Evolutionary conservation across 2,888 invertebrate species (phyloP).

Genomic region (Melieria picta): DNA sequence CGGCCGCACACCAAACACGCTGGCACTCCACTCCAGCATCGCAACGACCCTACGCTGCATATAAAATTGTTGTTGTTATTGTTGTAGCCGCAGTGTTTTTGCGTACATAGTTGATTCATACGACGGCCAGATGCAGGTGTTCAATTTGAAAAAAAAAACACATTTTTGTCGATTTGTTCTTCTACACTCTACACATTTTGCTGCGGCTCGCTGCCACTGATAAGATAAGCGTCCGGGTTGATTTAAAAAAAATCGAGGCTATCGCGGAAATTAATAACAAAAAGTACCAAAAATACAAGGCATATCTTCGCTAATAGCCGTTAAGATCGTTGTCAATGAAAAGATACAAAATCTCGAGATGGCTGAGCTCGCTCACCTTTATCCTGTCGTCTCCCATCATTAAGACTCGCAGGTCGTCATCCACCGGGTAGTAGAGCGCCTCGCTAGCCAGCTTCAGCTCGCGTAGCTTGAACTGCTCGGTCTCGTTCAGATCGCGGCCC

Average conservation of each 20-base stretch:
- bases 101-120: too few species aligned
- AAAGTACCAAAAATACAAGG: too few species aligned
- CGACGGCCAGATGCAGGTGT: too few species aligned
- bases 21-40: too few species aligned
- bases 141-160: too few species aligned
- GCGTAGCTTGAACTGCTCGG: conserved; percentile 85
- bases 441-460: conserved; percentile 88
- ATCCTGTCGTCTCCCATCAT: conserved; percentile 74
- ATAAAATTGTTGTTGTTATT: neutral
- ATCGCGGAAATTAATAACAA: too few species aligned
- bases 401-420: conserved; percentile 80
- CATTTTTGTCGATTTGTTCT: too few species aligned
- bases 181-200: too few species aligned
- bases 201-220: neutral
- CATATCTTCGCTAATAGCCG: too few species aligned
- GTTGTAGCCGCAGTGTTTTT: neutral
- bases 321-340: neutral
- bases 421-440: conserved; percentile 83
- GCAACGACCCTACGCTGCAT: too few species aligned
- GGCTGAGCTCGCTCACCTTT: conserved; percentile 64
- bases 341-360: neutral
- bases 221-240: conserved; percentile 24
- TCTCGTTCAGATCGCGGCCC: conserved; percentile 73
- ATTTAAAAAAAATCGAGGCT: neutral
- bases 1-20: too few species aligned